phyloP scores from a whole-genome alignment of 2,888 invertebrate genomes.

The Ceriagrion tenellum region DNA sequence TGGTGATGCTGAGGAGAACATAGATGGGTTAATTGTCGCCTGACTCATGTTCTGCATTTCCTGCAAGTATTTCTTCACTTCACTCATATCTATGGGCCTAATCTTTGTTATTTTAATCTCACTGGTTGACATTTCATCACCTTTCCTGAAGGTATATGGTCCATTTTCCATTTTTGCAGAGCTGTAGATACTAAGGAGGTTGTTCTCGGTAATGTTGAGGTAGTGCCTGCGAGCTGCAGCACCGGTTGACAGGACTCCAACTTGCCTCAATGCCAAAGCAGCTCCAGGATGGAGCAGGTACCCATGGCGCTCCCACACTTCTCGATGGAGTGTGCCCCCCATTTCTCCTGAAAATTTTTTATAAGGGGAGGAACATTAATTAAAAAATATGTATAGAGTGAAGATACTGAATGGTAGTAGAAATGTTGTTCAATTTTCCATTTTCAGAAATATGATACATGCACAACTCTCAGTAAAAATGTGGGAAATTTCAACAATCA shows the following conservation, averaged over 20 bases:
- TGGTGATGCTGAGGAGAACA: background rate
- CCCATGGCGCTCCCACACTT: conserved; percentile 76
- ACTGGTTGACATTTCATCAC: conserved; percentile 35
- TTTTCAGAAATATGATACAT: no score
- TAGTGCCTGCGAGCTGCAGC: conserved; percentile 64
- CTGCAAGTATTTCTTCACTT: conserved; percentile 45
- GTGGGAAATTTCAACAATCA: no score
- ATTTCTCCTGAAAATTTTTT: conserved; percentile 76
- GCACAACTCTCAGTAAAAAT: no score
- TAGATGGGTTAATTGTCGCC: background rate
- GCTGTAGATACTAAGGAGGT: conserved; percentile 56
- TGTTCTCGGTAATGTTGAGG: conserved; percentile 68
- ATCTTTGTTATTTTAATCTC: conserved; percentile 56
- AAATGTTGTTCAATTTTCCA: no score
- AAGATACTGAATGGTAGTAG: no score
- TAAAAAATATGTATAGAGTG: no score
- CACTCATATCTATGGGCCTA: conserved; percentile 49
- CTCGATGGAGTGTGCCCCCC: conserved; percentile 77
- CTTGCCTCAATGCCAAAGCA: conserved; percentile 61
- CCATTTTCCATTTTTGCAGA: conserved; percentile 54
- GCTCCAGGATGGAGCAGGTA: conserved; percentile 73
- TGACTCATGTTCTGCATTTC: conserved; percentile 45
- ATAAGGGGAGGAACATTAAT: background rate
- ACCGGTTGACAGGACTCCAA: conserved; percentile 62
- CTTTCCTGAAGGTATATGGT: conserved; percentile 9